Conservation (phyloP, 2,113 vertebrate genomes). For the Trinectes maculatus region DNA sequence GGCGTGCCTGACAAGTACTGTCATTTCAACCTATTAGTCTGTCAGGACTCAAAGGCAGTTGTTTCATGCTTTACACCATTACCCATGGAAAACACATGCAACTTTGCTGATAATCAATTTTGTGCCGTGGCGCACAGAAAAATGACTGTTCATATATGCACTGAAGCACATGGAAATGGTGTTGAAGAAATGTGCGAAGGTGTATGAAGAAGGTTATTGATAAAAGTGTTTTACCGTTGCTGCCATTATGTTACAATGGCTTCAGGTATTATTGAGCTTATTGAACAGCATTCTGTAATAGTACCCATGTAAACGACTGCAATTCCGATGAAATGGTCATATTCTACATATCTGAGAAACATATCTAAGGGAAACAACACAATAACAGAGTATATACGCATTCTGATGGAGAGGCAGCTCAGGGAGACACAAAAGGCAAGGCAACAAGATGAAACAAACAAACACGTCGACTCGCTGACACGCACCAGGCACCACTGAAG, state of each 20-base stretch:
- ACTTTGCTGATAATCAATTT: slow-evolving; percentile 22
- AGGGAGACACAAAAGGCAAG: slow-evolving; percentile 6
- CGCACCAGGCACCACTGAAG: slow-evolving; percentile 52
- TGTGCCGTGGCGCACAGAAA: background rate
- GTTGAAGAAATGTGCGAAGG: background rate
- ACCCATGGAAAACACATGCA: slow-evolving; percentile 21
- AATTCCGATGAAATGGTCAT: background rate
- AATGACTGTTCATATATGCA: background rate
- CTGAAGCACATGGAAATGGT: background rate
- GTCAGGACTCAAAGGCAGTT: slow-evolving; percentile 18
- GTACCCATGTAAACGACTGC: background rate
- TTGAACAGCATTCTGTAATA: background rate
- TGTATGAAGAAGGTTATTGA: background rate
- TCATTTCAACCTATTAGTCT: slow-evolving; percentile 52
- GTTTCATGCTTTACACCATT: slow-evolving; percentile 18
- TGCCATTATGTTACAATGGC: background rate
- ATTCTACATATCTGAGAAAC: background rate
- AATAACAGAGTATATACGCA: background rate
- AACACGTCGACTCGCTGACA: slow-evolving; percentile 28
- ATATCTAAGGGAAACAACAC: slow-evolving; percentile 4
- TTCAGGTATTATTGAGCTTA: background rate
- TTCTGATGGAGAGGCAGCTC: slow-evolving; percentile 2
- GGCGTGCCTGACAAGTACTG: slow-evolving; percentile 27
- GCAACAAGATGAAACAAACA: slow-evolving; percentile 23
- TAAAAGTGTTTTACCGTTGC: background rate